Evolutionary conservation across 2,113 vertebrate genomes (phyloP), one percentile per base, ranked within the genome.

Genomic region (Nestor notabilis): DNA sequence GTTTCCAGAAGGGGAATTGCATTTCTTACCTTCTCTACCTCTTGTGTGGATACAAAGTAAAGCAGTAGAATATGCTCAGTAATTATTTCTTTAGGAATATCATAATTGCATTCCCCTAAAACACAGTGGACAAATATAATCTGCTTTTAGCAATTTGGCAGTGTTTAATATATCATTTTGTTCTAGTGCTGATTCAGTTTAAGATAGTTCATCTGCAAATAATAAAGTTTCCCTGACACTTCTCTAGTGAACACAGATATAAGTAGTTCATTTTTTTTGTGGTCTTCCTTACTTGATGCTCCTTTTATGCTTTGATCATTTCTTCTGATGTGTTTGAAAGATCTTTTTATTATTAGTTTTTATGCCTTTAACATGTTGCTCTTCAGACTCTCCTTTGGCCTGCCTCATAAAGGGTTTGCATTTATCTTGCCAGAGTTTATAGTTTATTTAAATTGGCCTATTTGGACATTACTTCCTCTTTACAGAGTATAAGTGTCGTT

Each of bases 271-370:
- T 69, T 93, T 69, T 91, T 82, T 83, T 96, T 96, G 89, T 1
- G 29, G 70, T 93, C 78, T 94, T 94, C 94, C 94, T 97, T 96
- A 78, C 89, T 71, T 87, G 87, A 95, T 96, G 91, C 65, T 95
- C 39, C 39, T 87, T 78, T 89, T 87, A 52, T 61, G 77, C 95
- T 96, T 96, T 97, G 96, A 96, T 96, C 86, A 58, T 89, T 93
- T 95, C 78, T 86, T 97, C 95, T 95, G 91, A 94, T 93, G 81
- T 91, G 41, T 96, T 87, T 96, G 83, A 91, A 93, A 89, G 87
- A 87, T 72, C 61, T 75, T 96, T 93, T 95, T 92, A 47, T 92
- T 92, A 89, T 70, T 92, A 78, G 23, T 49, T 84, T 96, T 96
- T 89, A 93, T 96, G 35, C 21, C 25, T 91, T 91, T 93, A 94